Evolutionary conservation across 2,113 vertebrate species (phyloP).

Genomic region (Hiodon alosoides): DNA sequence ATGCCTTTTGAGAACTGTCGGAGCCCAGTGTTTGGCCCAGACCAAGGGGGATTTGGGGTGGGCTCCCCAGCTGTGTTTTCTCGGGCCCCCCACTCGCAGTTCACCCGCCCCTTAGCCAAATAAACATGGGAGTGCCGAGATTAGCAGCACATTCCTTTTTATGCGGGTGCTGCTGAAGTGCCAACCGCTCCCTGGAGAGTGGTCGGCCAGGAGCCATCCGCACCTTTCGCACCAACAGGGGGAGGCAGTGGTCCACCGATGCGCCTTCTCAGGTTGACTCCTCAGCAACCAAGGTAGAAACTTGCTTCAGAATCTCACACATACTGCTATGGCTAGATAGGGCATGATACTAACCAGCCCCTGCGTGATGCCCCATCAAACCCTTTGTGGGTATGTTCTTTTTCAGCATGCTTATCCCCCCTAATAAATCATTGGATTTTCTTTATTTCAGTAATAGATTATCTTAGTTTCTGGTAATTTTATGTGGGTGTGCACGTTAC

Average conservation of each 20-base stretch:
- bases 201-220: background rate
- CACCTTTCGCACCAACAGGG: slow-evolving; percentile 50
- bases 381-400: too few species aligned
- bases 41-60: background rate
- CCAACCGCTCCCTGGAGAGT: background rate
- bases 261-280: background rate
- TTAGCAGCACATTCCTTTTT: slow-evolving; percentile 24
- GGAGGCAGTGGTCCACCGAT: slow-evolving; percentile 56
- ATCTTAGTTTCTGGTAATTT: too few species aligned
- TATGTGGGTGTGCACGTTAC: too few species aligned
- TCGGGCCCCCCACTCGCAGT: slow-evolving; percentile 6
- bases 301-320: background rate
- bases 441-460: too few species aligned
- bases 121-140: slow-evolving; percentile 28
- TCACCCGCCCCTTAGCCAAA: slow-evolving; percentile 32
- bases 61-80: slow-evolving; percentile 33
- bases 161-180: background rate
- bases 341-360: too few species aligned
- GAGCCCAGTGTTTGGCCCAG: background rate
- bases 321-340: background rate
- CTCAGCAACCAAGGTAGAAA: background rate
- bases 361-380: too few species aligned
- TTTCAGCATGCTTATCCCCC: too few species aligned
- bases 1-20: background rate
- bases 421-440: too few species aligned